Evolutionary conservation across 1,140 invertebrate genomes (phyloP), one percentile per base, ranked within the genome.

Genomic region (Neodiprion lecontei): DNA sequence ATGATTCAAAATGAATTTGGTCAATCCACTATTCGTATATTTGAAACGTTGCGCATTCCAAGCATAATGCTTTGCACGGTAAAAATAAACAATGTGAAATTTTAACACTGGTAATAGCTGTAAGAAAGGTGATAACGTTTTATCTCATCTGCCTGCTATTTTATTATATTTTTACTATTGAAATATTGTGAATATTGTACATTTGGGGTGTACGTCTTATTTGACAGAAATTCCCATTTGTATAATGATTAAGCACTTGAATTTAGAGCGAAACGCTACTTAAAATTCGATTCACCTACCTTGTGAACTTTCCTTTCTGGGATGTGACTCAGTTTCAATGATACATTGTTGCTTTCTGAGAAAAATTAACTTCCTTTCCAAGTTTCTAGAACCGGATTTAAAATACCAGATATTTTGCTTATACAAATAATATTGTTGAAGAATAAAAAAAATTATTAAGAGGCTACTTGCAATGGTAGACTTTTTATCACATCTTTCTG

Each of bases 131-230:
- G 53, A 61, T 61, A 61, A 61, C 7, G 11, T 61, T 61, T 61
- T 61, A 61, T 61, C 53, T 61, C 66, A 48, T 70, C 73, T 65
- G 68, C 67, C 68, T 75, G 71, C 71, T 75, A 61, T 61, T 61
- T 61, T 61, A 7, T 61, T 40, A 61, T 61, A 61, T 61, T 17
- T 12, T 61, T 17, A 61, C n/a, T 14, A 61, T 61, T 61, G 5
- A 53, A 14, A 14, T 53, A 53, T 53, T 53, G 50, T 11, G n/a
- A 61, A 61, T 61, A 4, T 14, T 61, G 53, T 61, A 61, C 53
- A 17, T 61, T 14, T 61, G 53, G 11, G 53, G n/a, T 17, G 53
- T 61, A 61, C n/a, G 53, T 61, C 53, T 61, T 14, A 61, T 61
- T 61, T 61, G 53, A 17, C n/a, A 61, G 5, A 9, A 14, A 14